phyloP scores from a whole-genome alignment of 2,888 invertebrate genomes.

The Latrodectus elegans region DNA sequence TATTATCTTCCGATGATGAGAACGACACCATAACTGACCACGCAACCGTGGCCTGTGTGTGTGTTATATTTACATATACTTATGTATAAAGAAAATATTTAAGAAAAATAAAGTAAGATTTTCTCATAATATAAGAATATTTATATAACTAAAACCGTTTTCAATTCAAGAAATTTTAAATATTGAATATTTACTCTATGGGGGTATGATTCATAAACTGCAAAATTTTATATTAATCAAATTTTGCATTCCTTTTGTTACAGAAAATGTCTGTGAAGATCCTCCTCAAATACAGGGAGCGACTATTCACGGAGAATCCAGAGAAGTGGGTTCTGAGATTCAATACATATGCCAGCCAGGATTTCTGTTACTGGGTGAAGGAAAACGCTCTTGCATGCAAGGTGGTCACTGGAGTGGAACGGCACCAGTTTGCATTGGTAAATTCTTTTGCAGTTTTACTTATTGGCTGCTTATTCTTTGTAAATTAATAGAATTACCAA shows the following conservation, averaged over 20 bases:
- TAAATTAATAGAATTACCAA: too few relatives aligned
- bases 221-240: neutral
- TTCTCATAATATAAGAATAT: neutral
- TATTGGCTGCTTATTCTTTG: too few relatives aligned
- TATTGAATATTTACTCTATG: neutral
- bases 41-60: too few relatives aligned
- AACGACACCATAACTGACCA: too few relatives aligned
- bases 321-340: conserved; percentile 12
- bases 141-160: neutral
- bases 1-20: too few relatives aligned
- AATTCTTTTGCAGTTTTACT: neutral
- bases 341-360: conserved; percentile 44
- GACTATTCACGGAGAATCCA: conserved; percentile 7
- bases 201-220: neutral
- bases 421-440: conserved; percentile 43
- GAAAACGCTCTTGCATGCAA: conserved; percentile 21
- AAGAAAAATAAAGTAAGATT: neutral
- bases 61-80: too few relatives aligned
- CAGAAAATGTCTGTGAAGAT: conserved; percentile 35
- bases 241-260: neutral
- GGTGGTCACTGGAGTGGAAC: conserved; percentile 45
- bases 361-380: conserved; percentile 34
- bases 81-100: too few relatives aligned
- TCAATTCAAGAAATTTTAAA: neutral
- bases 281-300: conserved; percentile 11